These are phyloP conservation scores for Babyrousa celebensis DNA, from an alignment of 2,797 vertebrate species.

Conservation along the genomic window DNA sequence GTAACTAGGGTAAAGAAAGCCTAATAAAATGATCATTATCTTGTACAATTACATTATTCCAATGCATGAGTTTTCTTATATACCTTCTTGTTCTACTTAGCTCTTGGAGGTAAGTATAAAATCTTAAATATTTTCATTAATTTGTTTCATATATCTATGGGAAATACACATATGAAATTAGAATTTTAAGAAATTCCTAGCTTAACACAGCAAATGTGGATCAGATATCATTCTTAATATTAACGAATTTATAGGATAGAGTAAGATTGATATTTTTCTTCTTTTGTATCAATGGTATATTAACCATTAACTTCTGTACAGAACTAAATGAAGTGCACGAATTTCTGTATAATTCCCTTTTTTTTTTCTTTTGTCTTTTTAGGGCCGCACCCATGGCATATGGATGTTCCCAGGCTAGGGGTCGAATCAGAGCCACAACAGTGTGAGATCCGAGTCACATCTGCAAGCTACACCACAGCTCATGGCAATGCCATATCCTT, in stretches of 20 bases:
- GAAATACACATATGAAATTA: neutral
- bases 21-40: neutral
- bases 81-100: neutral
- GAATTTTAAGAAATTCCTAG: neutral
- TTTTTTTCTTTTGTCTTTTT: too few species aligned
- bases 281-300: neutral
- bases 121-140: neutral
- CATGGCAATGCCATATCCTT: too few species aligned
- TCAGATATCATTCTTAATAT: neutral
- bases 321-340: conserved; percentile 10
- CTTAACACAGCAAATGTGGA: neutral
- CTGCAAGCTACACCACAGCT: too few species aligned
- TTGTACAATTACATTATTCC: neutral
- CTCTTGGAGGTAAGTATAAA: neutral
- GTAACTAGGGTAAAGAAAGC: neutral
- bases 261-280: conserved; percentile 20
- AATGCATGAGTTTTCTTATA: neutral
- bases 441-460: too few species aligned
- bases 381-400: too few species aligned
- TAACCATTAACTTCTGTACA: neutral
- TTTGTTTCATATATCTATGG: neutral
- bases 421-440: too few species aligned
- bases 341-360: conserved; percentile 43
- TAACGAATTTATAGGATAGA: neutral
- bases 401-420: too few species aligned